Conservation (phyloP, 2,888 invertebrate genomes). For the Margaritifera margaritifera region DNA sequence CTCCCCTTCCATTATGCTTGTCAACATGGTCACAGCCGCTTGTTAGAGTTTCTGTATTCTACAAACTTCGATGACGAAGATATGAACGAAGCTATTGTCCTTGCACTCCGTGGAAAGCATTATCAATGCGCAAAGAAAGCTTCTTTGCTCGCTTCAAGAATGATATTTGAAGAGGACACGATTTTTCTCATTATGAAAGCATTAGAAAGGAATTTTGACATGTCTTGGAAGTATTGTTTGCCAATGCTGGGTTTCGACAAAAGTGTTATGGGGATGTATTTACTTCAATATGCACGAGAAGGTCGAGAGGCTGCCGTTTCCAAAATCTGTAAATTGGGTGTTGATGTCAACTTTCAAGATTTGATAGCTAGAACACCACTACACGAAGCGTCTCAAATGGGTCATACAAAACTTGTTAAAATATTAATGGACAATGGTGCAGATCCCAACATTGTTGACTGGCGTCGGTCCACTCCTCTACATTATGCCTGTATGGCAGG, state of each 20-base stretch:
- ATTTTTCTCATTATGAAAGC: constrained; percentile 24
- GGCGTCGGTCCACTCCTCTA: constrained; percentile 40
- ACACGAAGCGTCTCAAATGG: constrained; percentile 39
- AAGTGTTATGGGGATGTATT: constrained; percentile 19
- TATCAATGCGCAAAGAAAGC: constrained; percentile 15
- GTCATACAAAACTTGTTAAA: constrained; percentile 17
- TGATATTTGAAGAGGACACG: constrained; percentile 22
- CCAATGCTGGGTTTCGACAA: constrained; percentile 20
- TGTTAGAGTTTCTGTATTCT: constrained; percentile 18
- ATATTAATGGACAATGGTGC: constrained; percentile 26
- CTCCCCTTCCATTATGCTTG: constrained; percentile 47
- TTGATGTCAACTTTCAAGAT: constrained; percentile 22
- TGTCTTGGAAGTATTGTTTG: constrained; percentile 18
- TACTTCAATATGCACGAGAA: constrained; percentile 29
- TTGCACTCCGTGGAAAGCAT: constrained; percentile 20
- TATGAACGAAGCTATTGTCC: constrained; percentile 28
- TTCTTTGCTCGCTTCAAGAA: constrained; percentile 9
- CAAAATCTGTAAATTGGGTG: constrained; percentile 23
- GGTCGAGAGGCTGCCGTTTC: constrained; percentile 21
- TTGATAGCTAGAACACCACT: constrained; percentile 35
- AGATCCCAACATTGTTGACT: constrained; percentile 30
- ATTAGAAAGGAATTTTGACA: constrained; percentile 19
- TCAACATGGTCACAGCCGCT: constrained; percentile 22
- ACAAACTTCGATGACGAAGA: constrained; percentile 23
- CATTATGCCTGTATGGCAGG: constrained; percentile 44